Base-by-base conservation (phyloP, 2,113 vertebrate genomes). In the Empidonax alnorum region DNA sequence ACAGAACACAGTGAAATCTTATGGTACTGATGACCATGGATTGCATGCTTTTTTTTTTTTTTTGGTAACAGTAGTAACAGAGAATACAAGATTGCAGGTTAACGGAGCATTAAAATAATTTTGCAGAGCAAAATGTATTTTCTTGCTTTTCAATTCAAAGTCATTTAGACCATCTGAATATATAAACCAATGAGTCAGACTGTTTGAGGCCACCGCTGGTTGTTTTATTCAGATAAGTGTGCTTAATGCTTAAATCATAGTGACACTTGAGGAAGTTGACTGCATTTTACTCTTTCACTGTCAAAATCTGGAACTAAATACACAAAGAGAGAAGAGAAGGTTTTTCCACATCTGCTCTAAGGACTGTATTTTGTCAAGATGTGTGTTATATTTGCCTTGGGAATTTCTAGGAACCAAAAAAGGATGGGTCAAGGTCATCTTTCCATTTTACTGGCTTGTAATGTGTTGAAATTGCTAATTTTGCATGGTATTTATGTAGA, bases 361-460 rank as follows among this genome's bases (percentile, higher is more conserved):
- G 61, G 46, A 58, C 20, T 82, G 39, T 72, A 75, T 79, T 94
- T 95, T 84, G 28, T 35, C 19, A 42, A 65, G 78, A 80, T 75
- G 69, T 65, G 50, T 89, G 65, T 85, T 95, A 90, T 90, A 96
- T 89, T 50, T 84, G 23, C 24, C 30, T 68, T 17, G 33, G 27
- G 81, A 93, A 80, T 49, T 72, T 84, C 33, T 92, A 89, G 93
- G 80, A 82, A 90, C 76, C 47, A 90, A 95, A 92, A 72, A 89
- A 85, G 74, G 25, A 63, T 27, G 25, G 74, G 42, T 87, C 94
- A 69, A 94, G 75, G 91, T 94, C 84, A 96, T 94, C 63, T 84
- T 96, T 90, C 47, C 17, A 75, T 90, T 94, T 96, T 96, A 33
- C 91, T 97, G 79, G 31, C 88, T 96, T 94, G 74, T 93, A 95